phyloP scores from a whole-genome alignment of 2,888 invertebrate genomes.

The Acronicta leporina region DNA sequence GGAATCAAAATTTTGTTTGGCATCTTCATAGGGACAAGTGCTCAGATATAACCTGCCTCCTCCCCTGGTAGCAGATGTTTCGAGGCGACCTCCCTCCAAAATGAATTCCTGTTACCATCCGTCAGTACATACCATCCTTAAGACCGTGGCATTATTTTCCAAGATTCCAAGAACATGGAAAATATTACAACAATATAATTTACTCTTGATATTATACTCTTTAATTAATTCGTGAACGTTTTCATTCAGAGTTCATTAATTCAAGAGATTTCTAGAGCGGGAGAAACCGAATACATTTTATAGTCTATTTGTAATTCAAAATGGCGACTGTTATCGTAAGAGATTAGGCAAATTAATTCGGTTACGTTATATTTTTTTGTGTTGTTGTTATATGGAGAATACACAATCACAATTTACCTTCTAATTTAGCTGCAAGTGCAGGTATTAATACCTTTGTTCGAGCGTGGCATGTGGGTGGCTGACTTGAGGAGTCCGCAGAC shows the following conservation, averaged over 20 bases:
- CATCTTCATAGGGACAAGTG: too few species aligned
- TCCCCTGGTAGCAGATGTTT: too few species aligned
- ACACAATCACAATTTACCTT: background rate
- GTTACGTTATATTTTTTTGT: slow-evolving; percentile 14
- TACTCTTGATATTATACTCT: background rate
- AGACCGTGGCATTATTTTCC: too few species aligned
- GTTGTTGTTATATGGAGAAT: background rate
- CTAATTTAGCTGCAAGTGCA: background rate
- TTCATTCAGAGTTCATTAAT: slow-evolving; percentile 50
- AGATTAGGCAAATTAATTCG: slow-evolving; percentile 38
- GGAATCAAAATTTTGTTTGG: too few species aligned
- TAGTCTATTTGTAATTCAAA: slow-evolving; percentile 54
- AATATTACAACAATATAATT: background rate
- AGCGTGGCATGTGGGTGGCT: too few species aligned
- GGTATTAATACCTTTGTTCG: background rate
- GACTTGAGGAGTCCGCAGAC: too few species aligned
- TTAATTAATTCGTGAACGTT: slow-evolving; percentile 49
- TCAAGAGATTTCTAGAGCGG: slow-evolving; percentile 51
- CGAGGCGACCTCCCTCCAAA: too few species aligned
- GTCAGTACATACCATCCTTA: too few species aligned
- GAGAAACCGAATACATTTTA: slow-evolving; percentile 44
- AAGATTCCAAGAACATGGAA: too few species aligned
- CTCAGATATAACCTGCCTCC: too few species aligned
- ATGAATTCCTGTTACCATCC: too few species aligned
- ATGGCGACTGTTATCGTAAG: slow-evolving; percentile 18